phyloP scores from a whole-genome alignment of 2,113 vertebrate genomes.

The Mormoops blainvillei region DNA sequence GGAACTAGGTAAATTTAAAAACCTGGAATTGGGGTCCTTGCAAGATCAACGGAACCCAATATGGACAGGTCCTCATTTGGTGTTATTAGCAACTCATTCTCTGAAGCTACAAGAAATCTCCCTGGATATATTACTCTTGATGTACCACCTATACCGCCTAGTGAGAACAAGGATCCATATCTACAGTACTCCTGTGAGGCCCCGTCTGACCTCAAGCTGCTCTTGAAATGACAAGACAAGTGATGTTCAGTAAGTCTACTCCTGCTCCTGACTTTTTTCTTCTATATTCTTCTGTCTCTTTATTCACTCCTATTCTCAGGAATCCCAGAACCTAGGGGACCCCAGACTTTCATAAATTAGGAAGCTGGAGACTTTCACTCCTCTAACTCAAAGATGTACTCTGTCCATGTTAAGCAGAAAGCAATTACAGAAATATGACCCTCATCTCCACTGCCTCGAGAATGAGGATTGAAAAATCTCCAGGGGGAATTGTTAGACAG shows the following conservation, averaged over 20 bases:
- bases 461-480: background rate
- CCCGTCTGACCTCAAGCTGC: background rate
- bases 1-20: background rate
- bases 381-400: too few relatives aligned
- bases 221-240: background rate
- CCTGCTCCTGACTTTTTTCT: too few relatives aligned
- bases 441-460: background rate
- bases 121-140: background rate
- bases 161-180: background rate
- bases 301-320: background rate
- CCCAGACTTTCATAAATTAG: background rate
- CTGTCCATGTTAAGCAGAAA: too few relatives aligned
- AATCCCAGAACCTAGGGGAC: background rate
- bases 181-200: background rate
- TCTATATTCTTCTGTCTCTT: too few relatives aligned
- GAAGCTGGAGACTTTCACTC: background rate
- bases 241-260: background rate
- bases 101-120: too few relatives aligned
- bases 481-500: background rate
- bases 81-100: too few relatives aligned
- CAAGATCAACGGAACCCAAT: too few relatives aligned
- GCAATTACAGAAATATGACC: too few relatives aligned
- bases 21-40: background rate
- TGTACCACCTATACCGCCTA: background rate
- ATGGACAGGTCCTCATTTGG: too few relatives aligned